A percentile compares a stretch with the other conserved stretches of the same genome.
These are phyloP conservation scores for Amblyjoppa fuscipennis DNA, from an alignment of 2,888 invertebrate species.

Conservation along the genomic window DNA sequence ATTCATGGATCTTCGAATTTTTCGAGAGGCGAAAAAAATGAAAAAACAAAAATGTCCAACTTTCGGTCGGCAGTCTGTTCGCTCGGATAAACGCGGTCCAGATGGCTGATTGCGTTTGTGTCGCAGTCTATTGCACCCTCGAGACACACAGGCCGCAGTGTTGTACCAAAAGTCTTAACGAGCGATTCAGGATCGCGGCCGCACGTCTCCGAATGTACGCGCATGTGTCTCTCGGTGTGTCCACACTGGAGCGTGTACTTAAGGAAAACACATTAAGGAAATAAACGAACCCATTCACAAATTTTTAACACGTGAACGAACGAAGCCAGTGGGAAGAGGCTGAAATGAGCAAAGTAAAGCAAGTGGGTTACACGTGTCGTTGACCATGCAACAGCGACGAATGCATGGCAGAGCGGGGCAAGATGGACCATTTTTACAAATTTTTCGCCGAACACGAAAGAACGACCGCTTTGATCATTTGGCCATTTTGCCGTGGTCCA, in stretches of 20 bases:
- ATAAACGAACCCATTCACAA: constrained; percentile 46
- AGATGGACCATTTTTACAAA: too few relatives aligned
- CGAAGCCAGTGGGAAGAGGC: not conserved
- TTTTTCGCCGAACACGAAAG: too few relatives aligned
- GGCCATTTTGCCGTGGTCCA: too few relatives aligned
- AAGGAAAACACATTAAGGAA: constrained; percentile 30
- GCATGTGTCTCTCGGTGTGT: not conserved
- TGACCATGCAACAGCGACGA: not conserved
- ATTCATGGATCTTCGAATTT: constrained; percentile 15
- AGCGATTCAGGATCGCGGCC: constrained; percentile 33
- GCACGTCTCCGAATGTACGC: not conserved
- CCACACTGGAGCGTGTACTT: not conserved
- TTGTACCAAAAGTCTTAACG: constrained; percentile 36
- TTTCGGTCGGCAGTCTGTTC: not conserved
- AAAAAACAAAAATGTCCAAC: not conserved
- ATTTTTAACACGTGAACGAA: constrained; percentile 29
- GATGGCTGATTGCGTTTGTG: constrained; percentile 40
- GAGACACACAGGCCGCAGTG: constrained; percentile 25
- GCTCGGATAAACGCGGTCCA: constrained; percentile 2
- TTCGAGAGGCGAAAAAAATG: not conserved
- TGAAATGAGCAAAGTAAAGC: not conserved
- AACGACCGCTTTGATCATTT: too few relatives aligned
- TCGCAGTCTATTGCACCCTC: constrained; percentile 32
- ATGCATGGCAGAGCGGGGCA: too few relatives aligned
- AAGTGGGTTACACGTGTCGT: not conserved